Evolutionary conservation across 2,113 vertebrate genomes (phyloP).

Genomic region (Lophotis ruficrista): DNA sequence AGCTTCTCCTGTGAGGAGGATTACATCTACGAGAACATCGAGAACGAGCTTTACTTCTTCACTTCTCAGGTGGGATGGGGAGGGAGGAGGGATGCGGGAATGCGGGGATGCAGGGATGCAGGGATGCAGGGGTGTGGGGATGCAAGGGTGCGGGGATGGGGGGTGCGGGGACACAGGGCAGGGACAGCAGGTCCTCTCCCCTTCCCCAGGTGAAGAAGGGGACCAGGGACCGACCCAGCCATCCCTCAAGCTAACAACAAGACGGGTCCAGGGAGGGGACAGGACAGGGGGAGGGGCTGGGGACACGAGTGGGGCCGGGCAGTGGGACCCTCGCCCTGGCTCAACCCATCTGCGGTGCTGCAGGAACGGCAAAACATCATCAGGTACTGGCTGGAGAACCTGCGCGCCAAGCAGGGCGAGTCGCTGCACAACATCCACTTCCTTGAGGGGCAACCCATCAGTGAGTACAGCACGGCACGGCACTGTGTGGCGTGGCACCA

Average conservation of each 20-base stretch:
- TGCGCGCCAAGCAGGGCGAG: slow-evolving; percentile 93
- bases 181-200: neutral
- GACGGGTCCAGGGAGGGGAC: accelerated
- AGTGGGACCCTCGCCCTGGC: accelerated
- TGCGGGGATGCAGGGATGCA: accelerated
- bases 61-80: slow-evolving; percentile 86
- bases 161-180: neutral
- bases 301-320: neutral
- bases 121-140: neutral
- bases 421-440: slow-evolving; percentile 94
- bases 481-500: too few relatives aligned
- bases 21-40: slow-evolving; percentile 97
- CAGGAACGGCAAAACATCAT: slow-evolving; percentile 98
- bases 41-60: slow-evolving; percentile 95
- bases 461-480: slow-evolving; percentile 74
- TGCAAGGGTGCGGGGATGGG: neutral
- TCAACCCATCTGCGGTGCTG: neutral
- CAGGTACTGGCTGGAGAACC: slow-evolving; percentile 95
- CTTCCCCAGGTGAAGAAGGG: neutral
- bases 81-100: neutral
- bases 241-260: neutral
- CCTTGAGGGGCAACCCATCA: slow-evolving; percentile 96
- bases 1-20: slow-evolving; percentile 96
- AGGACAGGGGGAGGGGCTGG: neutral
- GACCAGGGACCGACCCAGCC: neutral